Conservation (phyloP, 2,888 invertebrate species). For the Uloborus plumipes region DNA sequence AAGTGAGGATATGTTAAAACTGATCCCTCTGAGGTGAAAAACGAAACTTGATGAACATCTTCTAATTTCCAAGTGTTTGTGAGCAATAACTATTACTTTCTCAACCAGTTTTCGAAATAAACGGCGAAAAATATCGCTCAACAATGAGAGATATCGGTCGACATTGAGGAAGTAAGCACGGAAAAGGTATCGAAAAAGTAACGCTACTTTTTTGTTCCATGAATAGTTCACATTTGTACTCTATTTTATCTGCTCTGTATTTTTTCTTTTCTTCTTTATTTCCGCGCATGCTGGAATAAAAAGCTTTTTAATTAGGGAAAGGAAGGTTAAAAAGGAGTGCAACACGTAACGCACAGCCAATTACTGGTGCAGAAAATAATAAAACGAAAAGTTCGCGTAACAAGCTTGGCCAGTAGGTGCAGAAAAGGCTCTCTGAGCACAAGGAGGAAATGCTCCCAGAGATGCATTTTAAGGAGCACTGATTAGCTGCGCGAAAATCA, state of each 20-base stretch:
- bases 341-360: slow-evolving; percentile 29
- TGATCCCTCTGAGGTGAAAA: no score
- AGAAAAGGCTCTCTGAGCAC: background rate
- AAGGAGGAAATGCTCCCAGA: slow-evolving; percentile 11
- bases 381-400: slow-evolving; percentile 21
- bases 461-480: slow-evolving; percentile 12
- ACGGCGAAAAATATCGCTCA: background rate
- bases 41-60: no score
- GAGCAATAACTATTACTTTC: no score
- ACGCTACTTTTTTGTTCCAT: background rate
- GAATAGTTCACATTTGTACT: background rate
- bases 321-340: slow-evolving; percentile 6
- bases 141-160: background rate
- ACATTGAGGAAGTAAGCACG: background rate
- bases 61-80: no score
- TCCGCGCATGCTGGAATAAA: background rate
- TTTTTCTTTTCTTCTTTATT: slow-evolving; percentile 1
- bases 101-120: no score
- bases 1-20: no score
- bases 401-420: slow-evolving; percentile 26
- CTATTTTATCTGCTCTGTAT: background rate
- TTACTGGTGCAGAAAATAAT: slow-evolving; percentile 29
- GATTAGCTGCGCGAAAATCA: no score
- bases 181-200: background rate
- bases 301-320: slow-evolving; percentile 35